These are phyloP conservation scores for Potorous gilbertii DNA, from an alignment of 2,797 vertebrate genomes.

Conservation along the genomic window DNA sequence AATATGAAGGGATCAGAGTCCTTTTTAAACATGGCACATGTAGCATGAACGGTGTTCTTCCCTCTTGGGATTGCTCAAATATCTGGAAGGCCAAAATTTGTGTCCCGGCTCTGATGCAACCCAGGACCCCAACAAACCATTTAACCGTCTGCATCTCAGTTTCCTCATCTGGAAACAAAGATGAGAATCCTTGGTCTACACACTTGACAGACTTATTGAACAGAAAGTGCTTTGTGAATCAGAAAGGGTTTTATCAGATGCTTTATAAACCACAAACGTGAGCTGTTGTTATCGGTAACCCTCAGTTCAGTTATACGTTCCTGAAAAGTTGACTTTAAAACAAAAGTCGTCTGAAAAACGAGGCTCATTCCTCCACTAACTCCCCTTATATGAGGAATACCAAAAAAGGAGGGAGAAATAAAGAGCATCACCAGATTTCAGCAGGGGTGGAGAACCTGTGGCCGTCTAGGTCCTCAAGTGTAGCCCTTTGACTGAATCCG, in stretches of 20 bases:
- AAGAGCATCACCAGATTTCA: not conserved
- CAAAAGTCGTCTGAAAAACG: not conserved
- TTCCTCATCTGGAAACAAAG: not conserved
- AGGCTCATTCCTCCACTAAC: not conserved
- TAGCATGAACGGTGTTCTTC: not conserved
- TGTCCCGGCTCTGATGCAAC: not conserved
- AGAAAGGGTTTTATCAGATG: not conserved
- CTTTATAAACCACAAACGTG: not conserved
- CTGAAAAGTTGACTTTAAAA: constrained; percentile 1
- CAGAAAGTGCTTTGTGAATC: not conserved
- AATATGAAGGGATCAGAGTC: not conserved
- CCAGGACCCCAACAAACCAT: not conserved
- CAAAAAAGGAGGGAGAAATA: not conserved
- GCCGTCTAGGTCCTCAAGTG: too few species aligned
- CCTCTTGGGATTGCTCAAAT: not conserved
- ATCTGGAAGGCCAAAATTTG: not conserved
- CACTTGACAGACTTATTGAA: not conserved
- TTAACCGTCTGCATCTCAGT: not conserved
- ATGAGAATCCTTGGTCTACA: not conserved
- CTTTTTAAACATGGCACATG: not conserved
- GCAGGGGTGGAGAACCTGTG: too few species aligned
- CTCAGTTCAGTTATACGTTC: not conserved
- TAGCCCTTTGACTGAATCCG: too few species aligned
- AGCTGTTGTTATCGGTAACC: not conserved
- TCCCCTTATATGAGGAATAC: not conserved